These are phyloP conservation scores for Proisotoma minuta DNA, from an alignment of 2,888 invertebrate species.

Conservation along the genomic window DNA sequence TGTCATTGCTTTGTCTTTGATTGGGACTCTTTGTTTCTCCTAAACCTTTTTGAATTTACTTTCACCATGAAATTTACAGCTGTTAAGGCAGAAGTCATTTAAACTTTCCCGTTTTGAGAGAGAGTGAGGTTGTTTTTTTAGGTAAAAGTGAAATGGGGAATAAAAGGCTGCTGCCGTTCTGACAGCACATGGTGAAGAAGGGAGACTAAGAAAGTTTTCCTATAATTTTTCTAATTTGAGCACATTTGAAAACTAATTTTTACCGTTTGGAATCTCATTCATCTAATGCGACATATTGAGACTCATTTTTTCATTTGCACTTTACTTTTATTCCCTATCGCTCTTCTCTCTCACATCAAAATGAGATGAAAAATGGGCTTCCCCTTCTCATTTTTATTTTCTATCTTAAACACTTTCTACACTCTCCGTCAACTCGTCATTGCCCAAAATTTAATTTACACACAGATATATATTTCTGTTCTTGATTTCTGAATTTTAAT, in stretches of 20 bases:
- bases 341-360: slow-evolving; percentile 35
- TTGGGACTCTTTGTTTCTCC: not conserved
- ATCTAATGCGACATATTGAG: slow-evolving; percentile 48
- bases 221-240: slow-evolving; percentile 48
- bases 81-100: too few relatives aligned
- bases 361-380: slow-evolving; percentile 47
- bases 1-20: not conserved
- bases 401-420: not conserved
- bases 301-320: slow-evolving; percentile 41
- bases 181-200: slow-evolving; percentile 46
- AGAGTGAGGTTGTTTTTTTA: too few relatives aligned
- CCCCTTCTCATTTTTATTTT: slow-evolving; percentile 16
- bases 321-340: slow-evolving; percentile 25
- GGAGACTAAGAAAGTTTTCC: slow-evolving; percentile 44
- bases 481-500: not conserved
- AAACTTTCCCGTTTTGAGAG: too few relatives aligned
- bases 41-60: too few relatives aligned
- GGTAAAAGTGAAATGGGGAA: too few relatives aligned
- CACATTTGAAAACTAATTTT: slow-evolving; percentile 48
- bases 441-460: not conserved
- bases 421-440: slow-evolving; percentile 2
- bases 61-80: too few relatives aligned
- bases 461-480: not conserved
- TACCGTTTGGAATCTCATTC: slow-evolving; percentile 48
- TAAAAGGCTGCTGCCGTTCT: too few relatives aligned